phyloP scores from a whole-genome alignment of 2,888 invertebrate genomes.

The Antitype chi region DNA sequence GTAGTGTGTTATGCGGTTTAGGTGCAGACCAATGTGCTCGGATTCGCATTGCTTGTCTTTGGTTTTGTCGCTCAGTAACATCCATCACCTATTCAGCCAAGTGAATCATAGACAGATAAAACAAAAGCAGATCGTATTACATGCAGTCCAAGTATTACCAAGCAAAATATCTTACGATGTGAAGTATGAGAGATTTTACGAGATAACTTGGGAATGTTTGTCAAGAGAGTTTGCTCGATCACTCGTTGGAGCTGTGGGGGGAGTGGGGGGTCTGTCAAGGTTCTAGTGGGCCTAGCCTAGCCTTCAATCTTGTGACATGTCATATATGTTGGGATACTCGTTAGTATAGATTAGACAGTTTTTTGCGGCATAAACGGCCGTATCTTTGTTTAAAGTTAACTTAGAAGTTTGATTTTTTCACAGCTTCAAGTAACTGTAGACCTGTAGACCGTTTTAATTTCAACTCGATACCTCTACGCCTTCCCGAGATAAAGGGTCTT shows the following conservation, averaged over 20 bases:
- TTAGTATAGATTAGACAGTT: not conserved
- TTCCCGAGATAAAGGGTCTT: too few relatives aligned
- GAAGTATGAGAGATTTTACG: constrained; percentile 41
- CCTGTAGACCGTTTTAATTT: too few relatives aligned
- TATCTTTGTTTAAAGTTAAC: too few relatives aligned
- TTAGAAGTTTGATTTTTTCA: too few relatives aligned
- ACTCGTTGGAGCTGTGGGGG: constrained; percentile 20
- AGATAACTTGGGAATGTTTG: constrained; percentile 51
- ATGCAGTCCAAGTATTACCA: not conserved
- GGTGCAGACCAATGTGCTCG: not conserved
- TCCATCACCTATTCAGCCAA: not conserved
- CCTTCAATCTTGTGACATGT: constrained; percentile 16
- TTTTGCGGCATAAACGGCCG: too few relatives aligned
- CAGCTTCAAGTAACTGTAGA: too few relatives aligned
- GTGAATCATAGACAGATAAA: not conserved
- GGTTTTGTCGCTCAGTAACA: not conserved
- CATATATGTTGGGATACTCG: not conserved
- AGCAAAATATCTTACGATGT: constrained; percentile 23
- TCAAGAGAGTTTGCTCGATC: constrained; percentile 44
- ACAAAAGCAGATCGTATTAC: constrained; percentile 19
- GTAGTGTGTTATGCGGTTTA: too few relatives aligned
- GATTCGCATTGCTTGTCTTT: too few relatives aligned
- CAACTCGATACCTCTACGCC: too few relatives aligned
- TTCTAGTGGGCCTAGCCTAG: not conserved
- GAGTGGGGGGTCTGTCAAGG: constrained; percentile 7